Base-by-base conservation (phyloP, 2,888 invertebrate species). In the Saturnia pavonia region DNA sequence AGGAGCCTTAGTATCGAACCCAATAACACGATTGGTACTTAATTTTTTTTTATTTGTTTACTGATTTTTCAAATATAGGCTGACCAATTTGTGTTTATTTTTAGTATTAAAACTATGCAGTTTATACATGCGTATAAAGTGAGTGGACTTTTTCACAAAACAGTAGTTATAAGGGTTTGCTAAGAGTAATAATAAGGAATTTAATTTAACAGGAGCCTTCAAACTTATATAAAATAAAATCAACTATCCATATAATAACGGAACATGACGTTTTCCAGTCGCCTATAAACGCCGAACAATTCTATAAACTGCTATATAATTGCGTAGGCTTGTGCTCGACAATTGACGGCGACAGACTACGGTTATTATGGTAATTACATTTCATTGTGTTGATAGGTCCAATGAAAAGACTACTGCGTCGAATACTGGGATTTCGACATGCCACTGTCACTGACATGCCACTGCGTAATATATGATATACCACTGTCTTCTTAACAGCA, bases 381-480 rank as follows among this genome's bases (percentile, higher is more conserved):
- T 45, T 69, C 69, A 69, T 51, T 69, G 69, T 69, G 27, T 67
- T 43, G 68, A 48, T 69, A 43, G 48, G 67, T 70, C 57, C 70
- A 69, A 67, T 69, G 68, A 69, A 70, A 43, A 42, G 22, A 57
- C 25, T 70, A 68, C n/a, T 63, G 54, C 71, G 65, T 19, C 60
- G 67, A 68, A 65, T 54, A 72, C 71, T 73, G 73, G 70, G 68
- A 54, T 66, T 73, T 74, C 65, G 19, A 75, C 75, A 76, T 76
- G 19, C 6, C 57, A 65, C 40, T n/a, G 22, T n/a, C n/a, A n/a
- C n/a, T n/a, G n/a, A n/a, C n/a, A n/a, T n/a, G n/a, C n/a, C n/a
- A n/a, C n/a, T n/a, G n/a, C n/a, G n/a, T 40, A 60, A 27, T 60
- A 60, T 60, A 54, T 25, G 3, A 27, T 63, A 11, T 34, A 34